Evolutionary conservation across 2,797 vertebrate genomes (phyloP), one percentile per base, ranked within the genome.

Genomic region (Agapornis canus): DNA sequence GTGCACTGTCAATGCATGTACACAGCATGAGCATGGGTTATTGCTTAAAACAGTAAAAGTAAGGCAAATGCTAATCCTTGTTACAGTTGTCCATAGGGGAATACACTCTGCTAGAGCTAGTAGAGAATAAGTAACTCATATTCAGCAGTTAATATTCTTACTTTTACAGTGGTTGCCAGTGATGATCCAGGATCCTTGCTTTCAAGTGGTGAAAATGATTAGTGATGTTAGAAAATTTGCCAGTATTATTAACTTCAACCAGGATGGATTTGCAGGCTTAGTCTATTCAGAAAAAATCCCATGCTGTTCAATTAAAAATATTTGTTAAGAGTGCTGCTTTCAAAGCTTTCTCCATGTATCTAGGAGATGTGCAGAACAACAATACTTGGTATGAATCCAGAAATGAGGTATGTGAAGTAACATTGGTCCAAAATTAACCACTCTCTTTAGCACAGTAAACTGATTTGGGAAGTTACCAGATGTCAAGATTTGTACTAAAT

Each of bases 11-110:
- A 90, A 51, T 10, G 3, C 10, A 2, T 31, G 9, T 47, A 39
- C 0, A 0, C 14, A 54, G 2, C 9, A 40, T 23, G 26, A 84
- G 31, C 6, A 42, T 42, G 19, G 16, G 3, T 0, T 25, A 12
- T 57, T 82, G 26, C 39, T 37, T 76, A 45, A 57, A 75, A 69
- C 13, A 60, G 25, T 27, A 49, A 84, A 86, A 70, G 66, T 31
- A 65, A 72, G 39, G 3, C 22, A 57, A 22, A 21, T 48, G 6
- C 63, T 82, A 18, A 43, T 10, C 66, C 18, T 19, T 63, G 14
- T 42, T 75, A 26, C 61, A 76, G 19, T 47, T 51, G 29, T 76
- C 47, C 32, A 27, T 43, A 51, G 10, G 6, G 25, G 11, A 47
- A 2, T 43, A 60, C 16, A 68, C 32, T 72, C 27, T 81, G 8